These are phyloP conservation scores for Brachionus koreanus DNA, from an alignment of 1,140 invertebrate species.

Conservation along the genomic window DNA sequence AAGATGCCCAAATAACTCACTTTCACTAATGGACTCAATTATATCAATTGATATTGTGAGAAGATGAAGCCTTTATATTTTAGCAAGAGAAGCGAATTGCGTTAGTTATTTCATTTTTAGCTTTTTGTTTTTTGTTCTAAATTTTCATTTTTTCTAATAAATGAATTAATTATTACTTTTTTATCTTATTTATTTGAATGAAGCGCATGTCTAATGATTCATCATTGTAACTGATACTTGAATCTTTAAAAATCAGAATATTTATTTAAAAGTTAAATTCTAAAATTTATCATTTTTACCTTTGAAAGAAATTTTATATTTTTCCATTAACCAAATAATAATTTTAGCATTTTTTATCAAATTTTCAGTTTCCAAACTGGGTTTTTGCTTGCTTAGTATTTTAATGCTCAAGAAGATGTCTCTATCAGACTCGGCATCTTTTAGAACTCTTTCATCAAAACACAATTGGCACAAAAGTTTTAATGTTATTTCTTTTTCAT, in stretches of 20 bases:
- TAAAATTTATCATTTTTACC: background rate
- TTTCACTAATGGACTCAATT: too few species aligned
- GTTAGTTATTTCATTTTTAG: too few species aligned
- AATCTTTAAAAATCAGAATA: background rate
- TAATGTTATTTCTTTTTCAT: background rate
- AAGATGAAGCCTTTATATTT: too few species aligned
- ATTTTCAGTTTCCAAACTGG: background rate
- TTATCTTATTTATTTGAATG: too few species aligned
- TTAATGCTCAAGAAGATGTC: background rate
- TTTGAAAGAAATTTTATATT: background rate
- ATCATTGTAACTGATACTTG: background rate
- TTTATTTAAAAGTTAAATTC: background rate
- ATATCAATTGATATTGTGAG: too few species aligned
- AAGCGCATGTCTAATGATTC: background rate
- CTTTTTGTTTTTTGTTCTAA: too few species aligned
- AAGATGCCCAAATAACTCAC: too few species aligned
- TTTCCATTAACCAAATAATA: slow-evolving; percentile 12
- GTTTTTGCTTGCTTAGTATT: background rate
- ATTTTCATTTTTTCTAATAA: background rate
- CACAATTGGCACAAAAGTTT: slow-evolving; percentile 33
- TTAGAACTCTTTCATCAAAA: background rate
- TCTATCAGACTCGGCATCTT: background rate
- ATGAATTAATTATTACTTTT: background rate
- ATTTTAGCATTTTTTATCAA: slow-evolving; percentile 3
- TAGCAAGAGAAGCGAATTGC: too few species aligned